Evolutionary conservation across 2,888 invertebrate species (phyloP).

Genomic region (Acheta domesticus): DNA sequence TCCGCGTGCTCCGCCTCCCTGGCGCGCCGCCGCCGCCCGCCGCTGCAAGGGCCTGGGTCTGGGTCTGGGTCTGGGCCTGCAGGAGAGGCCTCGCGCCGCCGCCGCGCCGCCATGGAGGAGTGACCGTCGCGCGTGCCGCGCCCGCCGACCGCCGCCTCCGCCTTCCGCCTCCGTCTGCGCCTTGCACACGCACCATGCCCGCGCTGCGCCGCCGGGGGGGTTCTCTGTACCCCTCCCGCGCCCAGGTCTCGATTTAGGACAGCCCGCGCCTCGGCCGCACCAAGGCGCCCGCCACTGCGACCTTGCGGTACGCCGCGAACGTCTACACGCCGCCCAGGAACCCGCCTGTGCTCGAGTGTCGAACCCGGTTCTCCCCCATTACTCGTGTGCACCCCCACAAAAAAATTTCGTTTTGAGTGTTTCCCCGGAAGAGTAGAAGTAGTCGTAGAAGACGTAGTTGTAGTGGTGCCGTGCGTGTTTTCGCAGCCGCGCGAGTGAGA

Average conservation of each 20-base stretch:
- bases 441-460: no score
- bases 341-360: neutral
- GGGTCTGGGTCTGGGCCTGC: no score
- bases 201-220: neutral
- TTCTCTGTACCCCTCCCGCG: neutral
- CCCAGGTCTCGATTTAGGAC: neutral
- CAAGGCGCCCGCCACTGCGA: no score
- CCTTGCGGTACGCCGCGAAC: neutral
- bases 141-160: neutral
- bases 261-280: neutral
- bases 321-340: neutral
- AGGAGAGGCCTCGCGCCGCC: neutral
- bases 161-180: neutral
- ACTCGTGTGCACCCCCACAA: no score
- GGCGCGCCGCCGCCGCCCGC: neutral
- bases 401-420: no score
- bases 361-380: no score
- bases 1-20: neutral
- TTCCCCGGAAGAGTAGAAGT: no score
- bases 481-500: no score
- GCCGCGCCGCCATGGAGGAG: neutral
- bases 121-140: neutral
- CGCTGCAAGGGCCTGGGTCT: no score
- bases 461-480: no score
- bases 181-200: constrained; percentile 4